Percentiles rank a stretch among this genome's conserved stretches.
These are phyloP conservation scores for Scaptomyza polygonia DNA, from an alignment of 2,888 invertebrate species.

Conservation along the genomic window DNA sequence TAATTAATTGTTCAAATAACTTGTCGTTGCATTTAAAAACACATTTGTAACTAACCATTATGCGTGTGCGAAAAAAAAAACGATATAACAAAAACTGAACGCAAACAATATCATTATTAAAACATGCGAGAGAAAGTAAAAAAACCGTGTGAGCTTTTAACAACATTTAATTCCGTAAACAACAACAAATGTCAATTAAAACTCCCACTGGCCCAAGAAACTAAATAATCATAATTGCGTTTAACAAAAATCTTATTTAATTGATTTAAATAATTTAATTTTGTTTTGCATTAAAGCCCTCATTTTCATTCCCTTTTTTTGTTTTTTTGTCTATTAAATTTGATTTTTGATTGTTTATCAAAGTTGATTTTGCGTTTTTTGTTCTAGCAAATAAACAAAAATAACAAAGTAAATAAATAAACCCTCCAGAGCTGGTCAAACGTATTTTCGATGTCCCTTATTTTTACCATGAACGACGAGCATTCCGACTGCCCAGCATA, in stretches of 20 bases:
- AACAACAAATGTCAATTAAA: constrained; percentile 40
- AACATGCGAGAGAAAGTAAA: neutral
- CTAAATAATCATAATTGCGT: constrained; percentile 26
- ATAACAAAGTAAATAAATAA: constrained; percentile 47
- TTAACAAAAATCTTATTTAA: constrained; percentile 81
- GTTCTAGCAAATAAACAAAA: constrained; percentile 57
- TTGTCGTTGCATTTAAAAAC: constrained; percentile 67
- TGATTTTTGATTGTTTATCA: constrained; percentile 23
- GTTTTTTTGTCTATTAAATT: constrained; percentile 38
- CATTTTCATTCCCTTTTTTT: constrained; percentile 49
- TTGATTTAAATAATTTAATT: constrained; percentile 82
- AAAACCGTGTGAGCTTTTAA: constrained; percentile 37
- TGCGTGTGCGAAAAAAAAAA: constrained; percentile 29
- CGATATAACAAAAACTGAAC: constrained; percentile 22
- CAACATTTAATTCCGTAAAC: constrained; percentile 45
- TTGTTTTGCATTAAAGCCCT: constrained; percentile 72
- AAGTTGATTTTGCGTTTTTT: constrained; percentile 55
- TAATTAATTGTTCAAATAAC: constrained; percentile 73
- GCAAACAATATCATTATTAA: constrained; percentile 29
- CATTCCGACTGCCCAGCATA: constrained; percentile 61
- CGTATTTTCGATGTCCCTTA: constrained; percentile 47
- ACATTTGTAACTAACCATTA: constrained; percentile 80
- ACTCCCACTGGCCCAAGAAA: constrained; percentile 20
- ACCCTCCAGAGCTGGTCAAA: constrained; percentile 33
- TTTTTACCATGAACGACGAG: constrained; percentile 30